Evolutionary conservation across 2,888 invertebrate species (phyloP).

Genomic region (Tricholauxania praeusta): DNA sequence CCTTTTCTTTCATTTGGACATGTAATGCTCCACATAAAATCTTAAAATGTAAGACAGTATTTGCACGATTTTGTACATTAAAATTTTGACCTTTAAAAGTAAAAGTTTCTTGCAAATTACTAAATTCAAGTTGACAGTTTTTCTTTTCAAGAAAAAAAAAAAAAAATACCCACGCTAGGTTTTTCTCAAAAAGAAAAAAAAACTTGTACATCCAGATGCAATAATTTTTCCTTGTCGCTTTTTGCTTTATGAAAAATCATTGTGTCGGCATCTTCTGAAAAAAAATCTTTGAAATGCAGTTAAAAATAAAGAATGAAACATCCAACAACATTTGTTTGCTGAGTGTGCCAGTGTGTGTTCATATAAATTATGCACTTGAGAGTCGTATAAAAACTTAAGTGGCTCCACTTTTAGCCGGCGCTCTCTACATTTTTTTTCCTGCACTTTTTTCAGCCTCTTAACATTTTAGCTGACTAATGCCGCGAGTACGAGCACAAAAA

Average conservation of each 20-base stretch:
- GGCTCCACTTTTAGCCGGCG: conserved; percentile 34
- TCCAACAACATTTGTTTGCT: conserved; percentile 15
- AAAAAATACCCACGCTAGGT: not conserved
- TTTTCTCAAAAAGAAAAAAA: not conserved
- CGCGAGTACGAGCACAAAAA: conserved; percentile 1
- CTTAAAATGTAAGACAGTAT: not conserved
- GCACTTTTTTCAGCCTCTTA: not conserved
- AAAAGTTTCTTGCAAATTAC: no score
- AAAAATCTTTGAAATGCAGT: conserved; percentile 18
- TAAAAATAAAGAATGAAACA: not conserved
- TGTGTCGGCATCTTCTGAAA: conserved; percentile 25
- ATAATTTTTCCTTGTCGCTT: not conserved
- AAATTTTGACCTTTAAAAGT: not conserved
- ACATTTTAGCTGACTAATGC: not conserved
- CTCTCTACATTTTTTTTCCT: not conserved
- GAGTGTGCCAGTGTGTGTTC: conserved; percentile 4
- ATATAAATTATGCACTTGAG: conserved; percentile 33
- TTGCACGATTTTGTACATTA: not conserved
- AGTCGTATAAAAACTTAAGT: conserved; percentile 33
- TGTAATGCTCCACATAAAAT: not conserved
- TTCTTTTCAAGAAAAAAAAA: no score
- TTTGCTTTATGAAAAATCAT: conserved; percentile 20
- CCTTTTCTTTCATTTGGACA: no score
- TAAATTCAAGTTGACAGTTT: no score
- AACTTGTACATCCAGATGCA: conserved; percentile 19